Conservation (phyloP, 2,113 vertebrate genomes). For the Ascaphus truei region DNA sequence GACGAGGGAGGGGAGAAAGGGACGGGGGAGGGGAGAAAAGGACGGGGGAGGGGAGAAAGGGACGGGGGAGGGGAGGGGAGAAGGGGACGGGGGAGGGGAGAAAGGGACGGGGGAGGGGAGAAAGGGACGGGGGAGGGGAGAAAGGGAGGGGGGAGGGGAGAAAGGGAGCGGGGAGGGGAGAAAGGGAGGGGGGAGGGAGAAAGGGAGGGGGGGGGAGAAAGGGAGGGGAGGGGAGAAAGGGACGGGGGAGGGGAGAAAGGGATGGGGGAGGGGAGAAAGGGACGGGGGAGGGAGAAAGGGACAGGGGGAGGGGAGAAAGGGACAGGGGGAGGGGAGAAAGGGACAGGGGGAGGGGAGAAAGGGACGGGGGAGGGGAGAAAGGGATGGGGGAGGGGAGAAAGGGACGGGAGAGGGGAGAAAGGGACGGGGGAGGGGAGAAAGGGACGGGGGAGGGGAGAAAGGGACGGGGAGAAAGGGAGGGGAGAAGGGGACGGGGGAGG, state of each 20-base stretch:
- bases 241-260: not conserved
- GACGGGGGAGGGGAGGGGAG: not conserved
- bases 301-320: not conserved
- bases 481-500: not conserved
- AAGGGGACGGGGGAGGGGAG: not conserved
- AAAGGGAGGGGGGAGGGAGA: not conserved
- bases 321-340: not conserved
- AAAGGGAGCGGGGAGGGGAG: not conserved
- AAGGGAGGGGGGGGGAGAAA: not conserved
- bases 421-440: too few species aligned
- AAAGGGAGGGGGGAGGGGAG: not conserved
- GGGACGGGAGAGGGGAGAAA: not conserved
- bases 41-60: too few species aligned
- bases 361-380: not conserved
- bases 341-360: not conserved
- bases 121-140: not conserved
- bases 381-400: not conserved
- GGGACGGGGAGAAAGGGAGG: not conserved
- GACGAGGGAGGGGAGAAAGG: not conserved
- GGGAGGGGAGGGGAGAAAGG: not conserved
- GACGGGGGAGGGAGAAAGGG: not conserved
- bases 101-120: too few species aligned
- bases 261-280: too few species aligned
- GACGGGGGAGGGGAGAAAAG: not conserved
- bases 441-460: not conserved